Evolutionary conservation across 2,113 vertebrate genomes (phyloP).

Genomic region (Xenotilapia caudafasciata): DNA sequence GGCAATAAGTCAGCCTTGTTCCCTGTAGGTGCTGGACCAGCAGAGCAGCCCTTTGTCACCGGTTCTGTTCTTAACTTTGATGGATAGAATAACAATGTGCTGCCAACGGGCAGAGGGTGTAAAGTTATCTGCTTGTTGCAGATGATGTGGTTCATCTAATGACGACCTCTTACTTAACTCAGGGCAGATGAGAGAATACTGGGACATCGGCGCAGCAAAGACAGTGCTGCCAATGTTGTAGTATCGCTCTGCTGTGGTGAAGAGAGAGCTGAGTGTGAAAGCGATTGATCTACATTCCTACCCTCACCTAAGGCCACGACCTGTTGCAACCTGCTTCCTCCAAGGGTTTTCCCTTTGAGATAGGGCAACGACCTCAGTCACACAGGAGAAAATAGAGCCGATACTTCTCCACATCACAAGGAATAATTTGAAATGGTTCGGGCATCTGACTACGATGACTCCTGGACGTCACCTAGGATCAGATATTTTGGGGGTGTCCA

Average conservation of each 20-base stretch:
- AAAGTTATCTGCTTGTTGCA: not conserved
- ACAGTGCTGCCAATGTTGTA: not conserved
- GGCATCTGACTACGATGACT: not conserved
- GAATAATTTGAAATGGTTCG: not conserved
- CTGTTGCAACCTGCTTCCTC: not conserved
- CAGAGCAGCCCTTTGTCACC: not conserved
- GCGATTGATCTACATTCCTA: not conserved
- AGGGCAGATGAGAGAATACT: not conserved
- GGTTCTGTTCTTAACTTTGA: not conserved
- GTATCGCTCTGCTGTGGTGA: not conserved
- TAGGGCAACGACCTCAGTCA: not conserved
- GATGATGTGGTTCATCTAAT: not conserved
- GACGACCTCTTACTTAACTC: not conserved
- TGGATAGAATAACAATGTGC: not conserved
- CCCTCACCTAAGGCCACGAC: not conserved
- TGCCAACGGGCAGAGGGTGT: fast-evolving
- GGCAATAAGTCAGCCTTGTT: not conserved
- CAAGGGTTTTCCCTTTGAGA: not conserved
- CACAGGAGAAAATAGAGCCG: not conserved
- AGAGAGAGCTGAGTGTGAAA: not conserved
- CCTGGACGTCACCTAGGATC: not conserved
- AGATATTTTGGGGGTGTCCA: not conserved
- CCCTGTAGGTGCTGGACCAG: not conserved
- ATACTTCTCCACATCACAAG: not conserved
- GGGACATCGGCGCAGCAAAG: not conserved